Evolutionary conservation across 2,113 vertebrate genomes (phyloP).

Genomic region (Tachysurus vachellii): DNA sequence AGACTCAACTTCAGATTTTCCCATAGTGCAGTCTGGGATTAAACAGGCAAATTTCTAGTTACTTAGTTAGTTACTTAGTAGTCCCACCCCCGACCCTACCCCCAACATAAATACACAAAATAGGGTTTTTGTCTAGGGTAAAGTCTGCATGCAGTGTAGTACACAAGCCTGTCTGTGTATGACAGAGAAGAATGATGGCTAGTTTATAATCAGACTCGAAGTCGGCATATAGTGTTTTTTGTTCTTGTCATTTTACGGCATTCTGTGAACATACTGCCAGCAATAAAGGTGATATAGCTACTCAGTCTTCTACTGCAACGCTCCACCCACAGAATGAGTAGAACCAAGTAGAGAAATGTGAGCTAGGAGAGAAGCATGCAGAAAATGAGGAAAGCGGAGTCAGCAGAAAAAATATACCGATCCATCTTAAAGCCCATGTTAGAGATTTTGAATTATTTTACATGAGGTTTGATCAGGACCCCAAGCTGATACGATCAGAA

Average conservation of each 20-base stretch:
- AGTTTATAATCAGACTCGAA: background rate
- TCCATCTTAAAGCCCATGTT: background rate
- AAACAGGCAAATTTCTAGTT: background rate
- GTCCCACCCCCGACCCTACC: background rate
- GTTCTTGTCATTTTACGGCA: background rate
- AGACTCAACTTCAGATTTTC: background rate
- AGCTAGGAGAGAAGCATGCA: constrained; percentile 23
- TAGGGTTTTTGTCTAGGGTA: background rate
- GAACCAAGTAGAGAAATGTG: constrained; percentile 22
- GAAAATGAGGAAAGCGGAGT: constrained; percentile 54
- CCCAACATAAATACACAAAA: background rate
- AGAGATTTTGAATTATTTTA: background rate
- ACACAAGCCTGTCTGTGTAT: background rate
- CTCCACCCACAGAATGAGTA: background rate
- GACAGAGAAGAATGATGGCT: background rate
- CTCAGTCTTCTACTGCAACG: background rate
- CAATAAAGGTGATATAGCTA: background rate
- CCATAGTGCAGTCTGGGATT: background rate
- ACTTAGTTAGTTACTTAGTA: background rate
- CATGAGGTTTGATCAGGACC: background rate
- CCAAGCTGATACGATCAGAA: background rate
- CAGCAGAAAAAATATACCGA: constrained; percentile 65
- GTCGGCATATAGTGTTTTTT: background rate
- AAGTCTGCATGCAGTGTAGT: background rate
- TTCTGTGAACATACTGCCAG: background rate